These are phyloP conservation scores for Acanthosepion lycidas DNA, from an alignment of 2,888 invertebrate species.

Conservation along the genomic window DNA sequence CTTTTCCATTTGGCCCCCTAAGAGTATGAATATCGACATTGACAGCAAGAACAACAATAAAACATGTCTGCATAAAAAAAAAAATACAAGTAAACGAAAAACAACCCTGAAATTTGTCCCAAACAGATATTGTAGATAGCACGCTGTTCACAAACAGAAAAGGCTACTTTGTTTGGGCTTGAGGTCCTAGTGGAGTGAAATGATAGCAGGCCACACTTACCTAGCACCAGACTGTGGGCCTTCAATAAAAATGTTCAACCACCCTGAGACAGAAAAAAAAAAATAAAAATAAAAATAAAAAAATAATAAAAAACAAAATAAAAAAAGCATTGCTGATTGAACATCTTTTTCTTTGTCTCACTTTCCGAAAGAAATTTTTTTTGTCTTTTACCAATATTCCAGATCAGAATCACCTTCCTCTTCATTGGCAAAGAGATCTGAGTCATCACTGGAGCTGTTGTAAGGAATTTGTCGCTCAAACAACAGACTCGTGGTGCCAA, in stretches of 20 bases:
- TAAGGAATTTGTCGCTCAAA: conserved; percentile 58
- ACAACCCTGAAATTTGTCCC: neutral
- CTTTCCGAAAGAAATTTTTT: too few relatives aligned
- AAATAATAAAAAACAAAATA: neutral
- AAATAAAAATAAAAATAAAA: too few relatives aligned
- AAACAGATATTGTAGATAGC: neutral
- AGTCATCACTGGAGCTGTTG: conserved; percentile 55
- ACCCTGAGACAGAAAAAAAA: conserved; percentile 8
- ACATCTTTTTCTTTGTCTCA: neutral
- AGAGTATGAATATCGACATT: too few relatives aligned
- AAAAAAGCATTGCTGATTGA: too few relatives aligned
- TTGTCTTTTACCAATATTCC: conserved; percentile 68
- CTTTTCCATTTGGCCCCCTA: too few relatives aligned
- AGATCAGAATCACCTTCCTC: conserved; percentile 70
- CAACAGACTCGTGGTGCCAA: conserved; percentile 60
- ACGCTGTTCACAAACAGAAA: neutral
- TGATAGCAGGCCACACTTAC: neutral
- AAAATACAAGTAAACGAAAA: too few relatives aligned
- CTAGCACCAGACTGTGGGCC: neutral
- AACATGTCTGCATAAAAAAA: too few relatives aligned
- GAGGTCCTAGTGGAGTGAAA: neutral
- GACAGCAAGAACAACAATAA: too few relatives aligned
- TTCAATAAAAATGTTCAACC: neutral
- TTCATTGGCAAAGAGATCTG: conserved; percentile 57
- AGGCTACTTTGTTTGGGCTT: neutral